Evolutionary conservation across 2,797 vertebrate genomes (phyloP).

Genomic region (Brotogeris chrysoptera): DNA sequence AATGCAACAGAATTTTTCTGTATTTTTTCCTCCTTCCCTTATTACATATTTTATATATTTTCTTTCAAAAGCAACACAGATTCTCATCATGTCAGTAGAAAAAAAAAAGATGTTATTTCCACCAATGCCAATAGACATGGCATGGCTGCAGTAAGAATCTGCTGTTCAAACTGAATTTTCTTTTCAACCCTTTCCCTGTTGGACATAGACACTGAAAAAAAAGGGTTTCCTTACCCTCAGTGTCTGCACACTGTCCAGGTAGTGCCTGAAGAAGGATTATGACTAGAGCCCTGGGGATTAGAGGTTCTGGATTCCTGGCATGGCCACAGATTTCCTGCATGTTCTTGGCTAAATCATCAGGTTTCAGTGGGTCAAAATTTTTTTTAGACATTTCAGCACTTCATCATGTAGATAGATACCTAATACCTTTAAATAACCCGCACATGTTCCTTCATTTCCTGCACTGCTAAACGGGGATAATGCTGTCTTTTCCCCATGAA

Average conservation of each 20-base stretch:
- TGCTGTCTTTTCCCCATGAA: background rate
- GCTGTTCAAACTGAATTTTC: background rate
- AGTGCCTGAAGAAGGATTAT: background rate
- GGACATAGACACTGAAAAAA: background rate
- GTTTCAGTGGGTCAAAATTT: background rate
- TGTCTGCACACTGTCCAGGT: background rate
- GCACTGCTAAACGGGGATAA: background rate
- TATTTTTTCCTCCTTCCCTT: background rate
- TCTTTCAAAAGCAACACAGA: background rate
- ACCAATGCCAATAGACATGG: background rate
- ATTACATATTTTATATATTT: background rate
- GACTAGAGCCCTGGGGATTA: background rate
- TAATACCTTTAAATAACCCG: background rate
- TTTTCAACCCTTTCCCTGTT: background rate
- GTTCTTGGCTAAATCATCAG: background rate
- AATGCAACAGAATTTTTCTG: background rate
- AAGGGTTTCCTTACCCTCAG: fast-evolving
- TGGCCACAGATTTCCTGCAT: background rate
- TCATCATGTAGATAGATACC: background rate
- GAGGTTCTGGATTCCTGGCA: fast-evolving
- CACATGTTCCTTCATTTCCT: background rate
- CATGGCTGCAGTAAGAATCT: background rate
- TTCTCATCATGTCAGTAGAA: background rate
- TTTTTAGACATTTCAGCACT: background rate
- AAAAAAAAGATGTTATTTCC: background rate